Conservation (phyloP, 2,113 vertebrate species). For the Hydropotes inermis region DNA sequence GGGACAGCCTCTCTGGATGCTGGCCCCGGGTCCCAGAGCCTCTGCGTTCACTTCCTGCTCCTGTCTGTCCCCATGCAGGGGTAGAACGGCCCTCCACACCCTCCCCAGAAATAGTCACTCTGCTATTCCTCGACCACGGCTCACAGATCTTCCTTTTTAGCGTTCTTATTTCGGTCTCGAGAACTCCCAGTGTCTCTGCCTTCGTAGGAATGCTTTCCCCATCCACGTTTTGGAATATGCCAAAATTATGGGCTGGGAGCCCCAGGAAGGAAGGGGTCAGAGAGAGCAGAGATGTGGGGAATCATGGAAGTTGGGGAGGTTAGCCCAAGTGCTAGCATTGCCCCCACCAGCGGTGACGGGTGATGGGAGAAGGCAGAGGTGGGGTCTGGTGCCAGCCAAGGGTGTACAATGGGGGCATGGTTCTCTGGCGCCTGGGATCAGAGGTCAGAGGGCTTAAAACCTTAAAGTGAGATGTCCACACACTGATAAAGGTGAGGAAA, state of each 20-base stretch:
- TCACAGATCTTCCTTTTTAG: background rate
- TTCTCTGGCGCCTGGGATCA: background rate
- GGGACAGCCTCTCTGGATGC: background rate
- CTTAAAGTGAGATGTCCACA: background rate
- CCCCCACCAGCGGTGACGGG: too few relatives aligned
- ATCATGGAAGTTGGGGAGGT: background rate
- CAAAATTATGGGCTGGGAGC: background rate
- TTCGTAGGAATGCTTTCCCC: background rate
- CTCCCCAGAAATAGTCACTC: background rate
- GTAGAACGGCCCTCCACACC: background rate
- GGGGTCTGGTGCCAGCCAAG: too few relatives aligned
- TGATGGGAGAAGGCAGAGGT: too few relatives aligned
- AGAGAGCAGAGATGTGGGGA: background rate
- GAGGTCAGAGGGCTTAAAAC: background rate
- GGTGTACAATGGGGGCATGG: rapidly evolving
- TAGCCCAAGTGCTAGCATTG: too few relatives aligned
- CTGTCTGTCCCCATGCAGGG: background rate
- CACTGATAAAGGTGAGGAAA: background rate
- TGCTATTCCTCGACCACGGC: background rate
- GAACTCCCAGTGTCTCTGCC: background rate
- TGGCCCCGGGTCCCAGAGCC: background rate
- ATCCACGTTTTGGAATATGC: background rate
- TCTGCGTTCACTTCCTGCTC: background rate
- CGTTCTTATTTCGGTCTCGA: background rate
- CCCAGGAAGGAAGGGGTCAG: background rate